Evolutionary conservation across 2,797 vertebrate genomes (phyloP), one percentile per base, ranked within the genome.

Genomic region (Helostoma temminkii): DNA sequence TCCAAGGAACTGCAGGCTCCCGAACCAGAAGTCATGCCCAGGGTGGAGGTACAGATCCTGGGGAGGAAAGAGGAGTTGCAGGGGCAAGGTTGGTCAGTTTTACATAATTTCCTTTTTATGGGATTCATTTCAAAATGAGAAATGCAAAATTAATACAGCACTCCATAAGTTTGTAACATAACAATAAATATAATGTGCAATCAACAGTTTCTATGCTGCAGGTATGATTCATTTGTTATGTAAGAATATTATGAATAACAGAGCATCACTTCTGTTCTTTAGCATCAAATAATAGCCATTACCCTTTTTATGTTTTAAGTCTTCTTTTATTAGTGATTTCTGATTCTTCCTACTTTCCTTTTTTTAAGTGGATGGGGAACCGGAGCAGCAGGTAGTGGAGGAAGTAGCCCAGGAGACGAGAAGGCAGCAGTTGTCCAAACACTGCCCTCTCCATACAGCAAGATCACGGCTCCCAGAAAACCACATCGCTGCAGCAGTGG

Each of bases 381-480:
- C 60, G 83, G 85, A 0, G 94, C 94, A 32, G 71, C 45, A 28
- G 61, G 45, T 6, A 64, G 37, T 36, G 71, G 43, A 24, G 86
- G 16, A 36, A 58, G 83, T 15, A 25, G 52, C 9, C 48, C 7
- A 21, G 83, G 60, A 50, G 96, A 96, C 0, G 96, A 98, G 80
- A 95, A 81, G 74, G 86, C 94, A 0, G 36, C 84, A 9, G 78
- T 87, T 24, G 88, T 94, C 24, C 95, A 95, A 78, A 89, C 94
- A 5, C 92, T 99, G 36, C 98, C 97, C 1, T 99, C 98, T 0
- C 98, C 98, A 22, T 99, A 99, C 92, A 99, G 98, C 93, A 99
- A 98, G 90, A 95, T 99, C 71, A 99, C 98, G 0, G 96, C 98
- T 1, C 98, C 98, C 0, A 93, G 96, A 66, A 95, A 95, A 67